Percentiles rank a stretch among this genome's conserved stretches.
Conservation (phyloP, 1,140 invertebrate species). For the Pseudobourletiella spinata region DNA sequence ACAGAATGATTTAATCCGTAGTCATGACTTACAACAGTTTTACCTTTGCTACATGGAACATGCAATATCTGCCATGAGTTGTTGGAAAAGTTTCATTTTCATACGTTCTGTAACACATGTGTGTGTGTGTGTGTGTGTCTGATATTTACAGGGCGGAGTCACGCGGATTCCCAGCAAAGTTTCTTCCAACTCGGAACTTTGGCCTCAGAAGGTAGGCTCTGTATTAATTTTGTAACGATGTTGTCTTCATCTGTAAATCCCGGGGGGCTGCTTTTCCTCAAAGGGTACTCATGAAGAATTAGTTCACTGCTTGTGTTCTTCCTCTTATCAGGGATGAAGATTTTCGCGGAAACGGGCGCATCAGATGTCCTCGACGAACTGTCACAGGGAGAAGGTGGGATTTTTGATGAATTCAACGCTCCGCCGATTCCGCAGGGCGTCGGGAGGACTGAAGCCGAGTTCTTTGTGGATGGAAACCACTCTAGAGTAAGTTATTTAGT, state of each 20-base stretch:
- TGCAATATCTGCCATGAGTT: too few relatives aligned
- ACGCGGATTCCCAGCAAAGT: neutral
- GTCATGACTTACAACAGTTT: too few relatives aligned
- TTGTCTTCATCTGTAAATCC: too few relatives aligned
- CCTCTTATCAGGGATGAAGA: slow-evolving; percentile 63
- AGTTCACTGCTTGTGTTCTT: too few relatives aligned
- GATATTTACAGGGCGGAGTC: neutral
- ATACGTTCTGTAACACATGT: too few relatives aligned
- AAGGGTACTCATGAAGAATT: too few relatives aligned
- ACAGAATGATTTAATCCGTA: too few relatives aligned
- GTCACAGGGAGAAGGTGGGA: slow-evolving; percentile 47
- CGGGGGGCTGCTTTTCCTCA: too few relatives aligned
- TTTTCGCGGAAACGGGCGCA: slow-evolving; percentile 72
- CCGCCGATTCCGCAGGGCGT: slow-evolving; percentile 64
- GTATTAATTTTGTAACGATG: too few relatives aligned
- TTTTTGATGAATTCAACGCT: slow-evolving; percentile 72
- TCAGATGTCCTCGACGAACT: slow-evolving; percentile 58
- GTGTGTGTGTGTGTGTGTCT: neutral
- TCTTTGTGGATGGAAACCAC: slow-evolving; percentile 85
- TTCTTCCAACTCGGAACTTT: neutral
- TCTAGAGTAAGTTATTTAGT: slow-evolving; percentile 56
- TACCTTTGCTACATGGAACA: too few relatives aligned
- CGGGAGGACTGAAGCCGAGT: slow-evolving; percentile 66
- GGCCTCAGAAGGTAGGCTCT: neutral
- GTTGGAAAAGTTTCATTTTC: too few relatives aligned